Percentiles rank a stretch among this genome's conserved stretches.
Conservation (phyloP, 2,797 vertebrate genomes). For the Lacerta agilis region DNA sequence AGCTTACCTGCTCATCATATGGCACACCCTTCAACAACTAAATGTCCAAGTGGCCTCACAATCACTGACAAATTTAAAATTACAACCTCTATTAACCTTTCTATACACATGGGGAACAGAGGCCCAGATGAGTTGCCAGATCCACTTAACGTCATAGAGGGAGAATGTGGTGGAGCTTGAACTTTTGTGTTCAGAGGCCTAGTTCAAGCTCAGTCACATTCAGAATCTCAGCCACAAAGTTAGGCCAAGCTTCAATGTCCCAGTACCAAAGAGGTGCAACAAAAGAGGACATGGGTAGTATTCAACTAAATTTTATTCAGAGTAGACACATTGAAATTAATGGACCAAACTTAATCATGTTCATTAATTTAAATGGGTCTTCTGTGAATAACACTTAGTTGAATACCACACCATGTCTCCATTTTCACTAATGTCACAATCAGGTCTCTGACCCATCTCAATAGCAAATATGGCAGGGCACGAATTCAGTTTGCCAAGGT, state of each 20-base stretch:
- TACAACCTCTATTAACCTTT: constrained; percentile 27
- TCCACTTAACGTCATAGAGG: constrained; percentile 16
- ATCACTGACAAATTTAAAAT: constrained; percentile 19
- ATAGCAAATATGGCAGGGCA: neutral
- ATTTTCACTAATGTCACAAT: neutral
- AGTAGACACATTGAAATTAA: too few species aligned
- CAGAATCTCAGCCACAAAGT: constrained; percentile 11
- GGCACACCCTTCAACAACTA: neutral
- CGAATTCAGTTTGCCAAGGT: neutral
- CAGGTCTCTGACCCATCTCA: neutral
- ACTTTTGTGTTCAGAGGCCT: neutral
- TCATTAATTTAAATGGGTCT: too few species aligned
- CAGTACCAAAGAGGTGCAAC: neutral
- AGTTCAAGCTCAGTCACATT: neutral
- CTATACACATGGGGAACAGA: neutral
- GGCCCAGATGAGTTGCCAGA: constrained; percentile 28
- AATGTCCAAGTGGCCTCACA: constrained; percentile 2
- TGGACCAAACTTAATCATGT: too few species aligned
- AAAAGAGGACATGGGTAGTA: neutral
- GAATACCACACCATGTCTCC: neutral
- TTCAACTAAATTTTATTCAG: too few species aligned
- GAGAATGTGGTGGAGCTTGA: constrained; percentile 9
- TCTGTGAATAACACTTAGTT: too few species aligned
- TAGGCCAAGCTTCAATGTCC: neutral
- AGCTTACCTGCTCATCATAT: neutral